Evolutionary conservation across 2,888 invertebrate species (phyloP).

Genomic region (Brachypalpus laphriformis): DNA sequence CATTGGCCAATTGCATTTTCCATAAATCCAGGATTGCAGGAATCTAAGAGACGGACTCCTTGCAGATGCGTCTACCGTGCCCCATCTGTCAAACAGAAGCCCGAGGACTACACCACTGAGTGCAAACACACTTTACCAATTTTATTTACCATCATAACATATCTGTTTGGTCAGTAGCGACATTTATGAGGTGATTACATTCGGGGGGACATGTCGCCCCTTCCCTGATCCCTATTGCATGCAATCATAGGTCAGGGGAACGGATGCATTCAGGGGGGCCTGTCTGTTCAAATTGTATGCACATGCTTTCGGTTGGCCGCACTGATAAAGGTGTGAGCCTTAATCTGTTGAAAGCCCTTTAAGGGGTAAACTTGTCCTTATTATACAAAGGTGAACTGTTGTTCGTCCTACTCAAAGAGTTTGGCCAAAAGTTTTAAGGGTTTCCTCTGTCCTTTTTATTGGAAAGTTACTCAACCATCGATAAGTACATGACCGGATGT

Average conservation of each 20-base stretch:
- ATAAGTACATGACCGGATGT: constrained; percentile 72
- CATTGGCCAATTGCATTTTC: constrained; percentile 63
- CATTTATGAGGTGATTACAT: constrained; percentile 72
- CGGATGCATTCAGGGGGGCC: constrained; percentile 25
- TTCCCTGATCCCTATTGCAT: constrained; percentile 30
- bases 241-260: constrained; percentile 8
- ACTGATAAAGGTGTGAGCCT: constrained; percentile 64
- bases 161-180: constrained; percentile 68
- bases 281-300: constrained; percentile 36
- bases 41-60: no score
- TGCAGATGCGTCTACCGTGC: constrained; percentile 14
- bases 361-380: constrained; percentile 46
- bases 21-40: constrained; percentile 47
- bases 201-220: constrained; percentile 3
- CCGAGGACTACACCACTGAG: constrained; percentile 6
- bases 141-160: constrained; percentile 64
- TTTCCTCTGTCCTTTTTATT: constrained; percentile 49
- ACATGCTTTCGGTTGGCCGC: constrained; percentile 67
- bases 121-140: constrained; percentile 39
- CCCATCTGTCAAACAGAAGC: constrained; percentile 33
- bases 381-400: constrained; percentile 27
- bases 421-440: constrained; percentile 49
- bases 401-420: constrained; percentile 25
- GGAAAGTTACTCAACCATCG: constrained; percentile 73
- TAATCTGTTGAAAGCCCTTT: constrained; percentile 67